Percentiles rank a stretch among this genome's conserved stretches.
Conservation (phyloP, 2,797 vertebrate genomes). For the Gymnoscopelus microlampas region DNA sequence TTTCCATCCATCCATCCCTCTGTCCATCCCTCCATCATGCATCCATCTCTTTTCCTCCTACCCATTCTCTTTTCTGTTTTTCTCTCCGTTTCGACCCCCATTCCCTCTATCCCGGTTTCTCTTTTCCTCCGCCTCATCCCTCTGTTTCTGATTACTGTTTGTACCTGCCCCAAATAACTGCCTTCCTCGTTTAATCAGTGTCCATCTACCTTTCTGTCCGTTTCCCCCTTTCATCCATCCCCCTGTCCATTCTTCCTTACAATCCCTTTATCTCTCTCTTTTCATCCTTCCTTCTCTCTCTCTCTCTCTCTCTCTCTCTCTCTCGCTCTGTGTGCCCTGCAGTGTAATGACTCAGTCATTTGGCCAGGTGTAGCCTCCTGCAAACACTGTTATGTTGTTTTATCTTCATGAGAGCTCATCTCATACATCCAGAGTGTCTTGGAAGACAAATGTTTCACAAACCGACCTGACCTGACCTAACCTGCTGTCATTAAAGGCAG, state of each 20-base stretch:
- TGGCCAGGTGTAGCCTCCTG: conserved; percentile 20
- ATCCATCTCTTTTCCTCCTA: background rate
- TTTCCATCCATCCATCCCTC: conserved; percentile 5
- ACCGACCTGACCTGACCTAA: no score
- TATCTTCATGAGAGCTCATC: no score
- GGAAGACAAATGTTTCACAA: no score
- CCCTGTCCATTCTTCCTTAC: conserved; percentile 56
- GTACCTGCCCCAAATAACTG: conserved; percentile 59
- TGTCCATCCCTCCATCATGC: conserved; percentile 6
- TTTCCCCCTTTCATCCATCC: conserved; percentile 45
- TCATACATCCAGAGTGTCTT: no score
- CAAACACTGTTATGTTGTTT: no score
- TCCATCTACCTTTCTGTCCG: conserved; percentile 59
- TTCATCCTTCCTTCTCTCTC: conserved; percentile 2
- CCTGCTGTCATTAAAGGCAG: no score
- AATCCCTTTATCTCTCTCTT: conserved; percentile 52
- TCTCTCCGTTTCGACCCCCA: no score
- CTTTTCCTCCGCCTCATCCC: conserved; percentile 12
- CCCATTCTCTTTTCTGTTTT: no score
- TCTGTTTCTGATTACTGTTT: conserved; percentile 38
- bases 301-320: conserved; percentile 1
- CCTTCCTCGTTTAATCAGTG: conserved; percentile 65
- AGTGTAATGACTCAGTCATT: background rate
- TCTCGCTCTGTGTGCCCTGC: conserved; percentile 8
- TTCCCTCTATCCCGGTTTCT: background rate